Base-by-base conservation (phyloP, 2,113 vertebrate genomes). In the Eleginops maclovinus region DNA sequence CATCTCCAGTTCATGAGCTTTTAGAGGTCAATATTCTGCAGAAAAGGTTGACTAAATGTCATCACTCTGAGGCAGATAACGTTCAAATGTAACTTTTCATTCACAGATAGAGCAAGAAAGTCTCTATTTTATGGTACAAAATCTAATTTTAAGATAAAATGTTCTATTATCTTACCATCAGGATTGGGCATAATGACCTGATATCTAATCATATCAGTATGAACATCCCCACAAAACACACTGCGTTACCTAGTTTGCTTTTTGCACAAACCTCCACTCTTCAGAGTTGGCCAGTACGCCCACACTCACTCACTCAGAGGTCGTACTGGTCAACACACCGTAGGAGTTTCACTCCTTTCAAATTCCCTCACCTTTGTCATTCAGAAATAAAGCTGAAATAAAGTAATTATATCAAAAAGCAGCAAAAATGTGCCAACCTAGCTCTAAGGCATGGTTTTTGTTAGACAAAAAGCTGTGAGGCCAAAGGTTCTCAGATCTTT, bases 321-420 rank as follows among this genome's bases (percentile, higher is more conserved):
- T 83, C 46, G 13, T 40, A 10, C 36, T 62, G 10, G 54, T 74
- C 79, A 80, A 53, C 28, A n/a, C 51, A 24, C 68, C 49, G 59
- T 31, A 47, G 62, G 72, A 51, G 59, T 56, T 17, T 83, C 7
- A 5, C 10, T 28, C 68, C 81, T 74, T 65, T 64, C 66, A 81
- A 53, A 66, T 62, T 74, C 24, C 8, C 26, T 54, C 24, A 43
- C 19, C 2, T 50, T 43, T 72, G 31, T 31, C 3, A 13, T 44
- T 26, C 71, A 44, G 24, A 60, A 61, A 60, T 40, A 61, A 26
- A 47, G 17, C 53, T 13, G 40, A 58, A 67, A 31, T 21, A 13
- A 74, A 72, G 46, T 83, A 4, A 58, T 21, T 72, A 59, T 49
- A 6, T 60, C 51, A 65, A 67, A 77, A 70, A 36, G 6, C 24